Evolutionary conservation across 2,113 vertebrate species (phyloP).

Genomic region (Enhydra lutris): DNA sequence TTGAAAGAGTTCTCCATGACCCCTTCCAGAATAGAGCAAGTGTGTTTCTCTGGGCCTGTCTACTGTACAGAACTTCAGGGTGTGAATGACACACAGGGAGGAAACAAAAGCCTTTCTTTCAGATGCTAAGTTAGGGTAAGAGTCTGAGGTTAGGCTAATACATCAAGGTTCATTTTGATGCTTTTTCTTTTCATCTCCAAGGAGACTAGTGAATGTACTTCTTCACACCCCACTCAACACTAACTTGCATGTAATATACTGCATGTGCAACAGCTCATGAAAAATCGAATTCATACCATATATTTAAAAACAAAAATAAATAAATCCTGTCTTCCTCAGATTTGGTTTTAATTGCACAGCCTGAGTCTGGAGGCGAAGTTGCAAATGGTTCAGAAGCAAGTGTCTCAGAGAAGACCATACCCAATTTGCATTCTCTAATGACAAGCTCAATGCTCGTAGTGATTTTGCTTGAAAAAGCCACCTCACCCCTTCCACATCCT

Average conservation of each 20-base stretch:
- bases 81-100: background rate
- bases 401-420: background rate
- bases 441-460: background rate
- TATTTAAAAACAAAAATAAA: constrained; percentile 29
- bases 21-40: background rate
- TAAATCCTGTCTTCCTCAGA: background rate
- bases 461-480: background rate
- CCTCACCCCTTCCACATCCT: background rate
- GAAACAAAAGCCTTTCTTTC: constrained; percentile 30
- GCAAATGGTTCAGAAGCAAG: background rate
- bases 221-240: background rate
- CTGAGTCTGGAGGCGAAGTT: background rate
- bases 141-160: background rate
- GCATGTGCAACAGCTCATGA: background rate
- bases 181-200: background rate
- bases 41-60: background rate
- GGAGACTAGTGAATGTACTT: background rate
- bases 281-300: background rate
- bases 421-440: background rate
- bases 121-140: background rate
- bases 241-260: background rate
- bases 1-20: constrained; percentile 56
- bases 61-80: constrained; percentile 29
- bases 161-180: background rate
- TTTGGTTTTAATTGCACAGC: background rate